Evolutionary conservation across 2,888 invertebrate species (phyloP).

Genomic region (Mechanitis mazaeus): DNA sequence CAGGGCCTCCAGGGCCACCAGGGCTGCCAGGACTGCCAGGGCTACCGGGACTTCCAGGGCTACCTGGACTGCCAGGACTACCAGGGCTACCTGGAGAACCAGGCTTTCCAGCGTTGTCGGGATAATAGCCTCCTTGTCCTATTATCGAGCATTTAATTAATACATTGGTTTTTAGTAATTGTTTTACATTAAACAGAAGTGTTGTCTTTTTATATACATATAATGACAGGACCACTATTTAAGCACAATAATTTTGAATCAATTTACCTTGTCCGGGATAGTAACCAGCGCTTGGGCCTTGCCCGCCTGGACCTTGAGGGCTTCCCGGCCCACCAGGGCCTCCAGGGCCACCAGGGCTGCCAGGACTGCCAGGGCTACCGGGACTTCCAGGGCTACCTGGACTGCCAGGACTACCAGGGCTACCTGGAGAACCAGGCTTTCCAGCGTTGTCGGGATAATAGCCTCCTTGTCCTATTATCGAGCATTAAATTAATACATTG

Average conservation of each 20-base stretch:
- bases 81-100: conserved; percentile 24
- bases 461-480: conserved; percentile 40
- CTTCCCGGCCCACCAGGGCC: conserved; percentile 42
- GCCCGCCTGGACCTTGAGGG: neutral
- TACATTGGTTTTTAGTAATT: no score
- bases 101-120: conserved; percentile 17
- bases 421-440: neutral
- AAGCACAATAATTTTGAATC: no score
- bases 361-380: conserved; percentile 30
- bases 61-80: conserved; percentile 12
- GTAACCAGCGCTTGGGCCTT: conserved; percentile 28
- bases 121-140: conserved; percentile 57
- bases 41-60: conserved; percentile 16
- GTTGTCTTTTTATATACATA: no score
- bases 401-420: conserved; percentile 31
- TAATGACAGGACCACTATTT: no score
- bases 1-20: conserved; percentile 35
- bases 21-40: conserved; percentile 32
- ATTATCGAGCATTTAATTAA: no score
- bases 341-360: conserved; percentile 37
- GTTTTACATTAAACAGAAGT: no score
- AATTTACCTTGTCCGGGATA: neutral
- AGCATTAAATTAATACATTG: neutral
- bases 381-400: conserved; percentile 36
- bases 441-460: conserved; percentile 44